Evolutionary conservation across 37 sponge, comb jelly and placozoan genomes (phyloP), one percentile per base, ranked within the genome.

Genomic region (Beroe forskalii): DNA sequence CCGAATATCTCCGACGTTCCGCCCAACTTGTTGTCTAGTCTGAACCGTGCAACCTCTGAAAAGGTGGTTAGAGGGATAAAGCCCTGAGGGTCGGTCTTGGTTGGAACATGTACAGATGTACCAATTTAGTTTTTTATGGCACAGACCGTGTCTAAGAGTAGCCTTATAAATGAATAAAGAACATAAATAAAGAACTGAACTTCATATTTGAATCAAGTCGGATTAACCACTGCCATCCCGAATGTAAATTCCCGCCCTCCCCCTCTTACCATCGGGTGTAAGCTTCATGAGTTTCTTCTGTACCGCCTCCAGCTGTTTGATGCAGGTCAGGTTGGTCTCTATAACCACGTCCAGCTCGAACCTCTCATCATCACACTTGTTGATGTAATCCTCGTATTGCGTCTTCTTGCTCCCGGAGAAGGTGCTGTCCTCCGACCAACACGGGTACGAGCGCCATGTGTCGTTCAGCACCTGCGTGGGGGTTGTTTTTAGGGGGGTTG

Each of bases 381-480:
- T 94, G 33, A 97, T 94, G 76, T 95, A 94, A 64, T 97, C 97
- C 86, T 97, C 97, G 90, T 89, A 97, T 67, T 95, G 96, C 0
- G 97, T 95, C 76, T 97, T 97, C 39, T 96, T 72, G 9, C 95
- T 92, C n/a, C 94, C 93, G 35, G 91, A 67, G 67, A 97, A 97
- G 28, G 95, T 94, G 36, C 95, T 93, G 91, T 97, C 97, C 55
- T 97, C 97, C 0, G 96, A 95, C 97, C 97, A 97, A 76, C 93
- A 94, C 40, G 97, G 97, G 33, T 95, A 95, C 32, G 97, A 97
- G n/a, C 95, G 95, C 97, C 97, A 97, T 4, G 95, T 94, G 89
- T 97, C 97, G 66, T 97, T 97, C 60, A 97, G 72, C 22, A 97
- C 92, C 94, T 92, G 72, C 14, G 35, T 69, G 35, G 20, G 66